Conservation (phyloP, 2,797 vertebrate species). For the Mareca strepera region DNA sequence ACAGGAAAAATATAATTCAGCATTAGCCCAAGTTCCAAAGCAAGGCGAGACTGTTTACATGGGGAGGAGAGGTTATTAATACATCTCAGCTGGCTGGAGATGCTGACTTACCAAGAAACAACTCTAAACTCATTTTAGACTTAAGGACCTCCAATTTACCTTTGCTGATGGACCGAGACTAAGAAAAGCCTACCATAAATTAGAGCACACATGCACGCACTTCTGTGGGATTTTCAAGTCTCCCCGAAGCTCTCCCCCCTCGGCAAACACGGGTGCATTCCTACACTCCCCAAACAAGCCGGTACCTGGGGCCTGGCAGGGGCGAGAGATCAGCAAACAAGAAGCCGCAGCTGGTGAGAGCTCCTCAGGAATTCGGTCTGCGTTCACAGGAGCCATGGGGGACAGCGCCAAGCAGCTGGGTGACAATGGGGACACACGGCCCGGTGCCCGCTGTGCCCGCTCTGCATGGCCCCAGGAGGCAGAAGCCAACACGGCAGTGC, state of each 20-base stretch:
- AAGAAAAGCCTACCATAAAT: background rate
- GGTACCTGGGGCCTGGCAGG: background rate
- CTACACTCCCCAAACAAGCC: rapidly evolving
- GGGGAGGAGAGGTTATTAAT: background rate
- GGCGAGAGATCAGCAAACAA: rapidly evolving
- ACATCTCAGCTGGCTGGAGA: background rate
- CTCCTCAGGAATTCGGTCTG: background rate
- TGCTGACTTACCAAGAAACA: constrained; percentile 1
- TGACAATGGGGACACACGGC: no score
- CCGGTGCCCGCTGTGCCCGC: no score
- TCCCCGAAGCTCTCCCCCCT: background rate
- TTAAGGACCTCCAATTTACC: constrained; percentile 25
- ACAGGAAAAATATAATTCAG: background rate
- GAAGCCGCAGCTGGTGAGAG: background rate
- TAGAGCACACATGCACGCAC: background rate
- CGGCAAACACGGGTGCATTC: rapidly evolving
- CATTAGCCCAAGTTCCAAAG: background rate
- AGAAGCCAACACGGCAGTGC: background rate
- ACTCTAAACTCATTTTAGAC: background rate
- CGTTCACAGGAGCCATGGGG: rapidly evolving
- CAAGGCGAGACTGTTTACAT: rapidly evolving
- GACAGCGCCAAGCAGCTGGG: background rate
- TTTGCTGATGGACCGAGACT: background rate
- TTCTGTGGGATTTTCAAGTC: background rate
- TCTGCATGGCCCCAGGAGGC: background rate